Evolutionary conservation across 2,888 invertebrate species (phyloP).

Genomic region (Maniola hyperantus): DNA sequence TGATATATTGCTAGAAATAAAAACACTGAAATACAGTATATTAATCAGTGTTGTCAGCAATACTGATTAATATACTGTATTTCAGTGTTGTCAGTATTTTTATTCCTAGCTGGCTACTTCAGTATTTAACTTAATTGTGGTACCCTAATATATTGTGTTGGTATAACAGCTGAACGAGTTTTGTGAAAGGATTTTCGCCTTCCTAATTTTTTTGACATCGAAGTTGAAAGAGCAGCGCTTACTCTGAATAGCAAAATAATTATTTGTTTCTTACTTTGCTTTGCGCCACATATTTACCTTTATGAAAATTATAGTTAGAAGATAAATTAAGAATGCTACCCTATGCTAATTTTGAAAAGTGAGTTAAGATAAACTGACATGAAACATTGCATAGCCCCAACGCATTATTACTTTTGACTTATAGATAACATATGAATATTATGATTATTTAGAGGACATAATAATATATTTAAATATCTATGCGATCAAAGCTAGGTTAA

Average conservation of each 20-base stretch:
- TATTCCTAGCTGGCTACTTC: not conserved
- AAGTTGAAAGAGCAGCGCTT: not conserved
- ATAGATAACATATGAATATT: too few relatives aligned
- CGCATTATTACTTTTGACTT: too few relatives aligned
- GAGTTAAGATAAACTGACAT: not conserved
- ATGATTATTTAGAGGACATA: too few relatives aligned
- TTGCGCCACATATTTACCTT: not conserved
- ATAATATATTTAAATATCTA: too few relatives aligned
- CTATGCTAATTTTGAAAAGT: not conserved
- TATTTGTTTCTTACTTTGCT: not conserved
- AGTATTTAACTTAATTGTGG: not conserved
- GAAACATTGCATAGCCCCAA: not conserved
- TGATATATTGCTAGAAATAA: not conserved
- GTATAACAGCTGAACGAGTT: not conserved
- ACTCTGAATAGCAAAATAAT: not conserved
- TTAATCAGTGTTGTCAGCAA: too few relatives aligned
- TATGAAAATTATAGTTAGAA: not conserved
- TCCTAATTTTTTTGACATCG: not conserved
- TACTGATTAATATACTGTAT: not conserved
- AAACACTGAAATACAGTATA: not conserved
- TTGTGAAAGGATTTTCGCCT: not conserved
- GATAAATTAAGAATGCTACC: not conserved
- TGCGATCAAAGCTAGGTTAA: not conserved
- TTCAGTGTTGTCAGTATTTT: not conserved
- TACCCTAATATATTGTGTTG: not conserved